Evolutionary conservation across 2,113 vertebrate species (phyloP).

Genomic region (Anoplopoma fimbria): DNA sequence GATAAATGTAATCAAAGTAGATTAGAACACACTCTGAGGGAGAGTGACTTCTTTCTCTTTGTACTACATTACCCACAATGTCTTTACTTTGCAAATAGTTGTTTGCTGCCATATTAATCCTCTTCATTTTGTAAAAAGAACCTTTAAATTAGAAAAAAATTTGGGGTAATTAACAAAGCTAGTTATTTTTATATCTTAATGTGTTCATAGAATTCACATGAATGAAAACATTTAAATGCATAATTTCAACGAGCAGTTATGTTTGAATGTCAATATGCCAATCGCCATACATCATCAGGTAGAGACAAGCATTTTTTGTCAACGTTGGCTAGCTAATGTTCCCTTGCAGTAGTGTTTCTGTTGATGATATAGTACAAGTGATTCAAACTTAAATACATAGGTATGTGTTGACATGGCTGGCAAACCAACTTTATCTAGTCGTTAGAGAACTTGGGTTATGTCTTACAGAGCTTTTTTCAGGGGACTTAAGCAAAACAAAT

Average conservation of each 20-base stretch:
- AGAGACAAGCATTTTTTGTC: no score
- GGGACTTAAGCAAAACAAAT: conserved; percentile 40
- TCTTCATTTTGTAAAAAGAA: no score
- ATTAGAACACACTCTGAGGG: no score
- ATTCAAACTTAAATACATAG: neutral
- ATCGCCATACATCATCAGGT: neutral
- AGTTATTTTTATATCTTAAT: no score
- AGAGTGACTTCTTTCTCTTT: no score
- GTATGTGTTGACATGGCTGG: conserved; percentile 18
- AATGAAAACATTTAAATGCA: neutral
- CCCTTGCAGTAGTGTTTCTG: neutral
- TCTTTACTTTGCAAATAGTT: no score
- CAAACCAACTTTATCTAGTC: conserved; percentile 1
- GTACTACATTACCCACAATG: no score
- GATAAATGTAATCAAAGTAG: no score
- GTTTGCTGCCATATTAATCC: no score
- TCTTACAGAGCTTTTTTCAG: conserved; percentile 6
- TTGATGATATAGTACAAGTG: neutral
- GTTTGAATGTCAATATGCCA: neutral
- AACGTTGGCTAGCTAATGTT: no score
- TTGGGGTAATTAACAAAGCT: no score
- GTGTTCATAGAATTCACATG: neutral
- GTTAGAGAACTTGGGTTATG: conserved; percentile 17
- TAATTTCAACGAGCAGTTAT: neutral
- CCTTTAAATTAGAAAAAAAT: no score